A percentile compares a stretch with the other conserved stretches of the same genome.
These are phyloP conservation scores for Rissa tridactyla DNA, from an alignment of 2,113 vertebrate species.

Conservation along the genomic window DNA sequence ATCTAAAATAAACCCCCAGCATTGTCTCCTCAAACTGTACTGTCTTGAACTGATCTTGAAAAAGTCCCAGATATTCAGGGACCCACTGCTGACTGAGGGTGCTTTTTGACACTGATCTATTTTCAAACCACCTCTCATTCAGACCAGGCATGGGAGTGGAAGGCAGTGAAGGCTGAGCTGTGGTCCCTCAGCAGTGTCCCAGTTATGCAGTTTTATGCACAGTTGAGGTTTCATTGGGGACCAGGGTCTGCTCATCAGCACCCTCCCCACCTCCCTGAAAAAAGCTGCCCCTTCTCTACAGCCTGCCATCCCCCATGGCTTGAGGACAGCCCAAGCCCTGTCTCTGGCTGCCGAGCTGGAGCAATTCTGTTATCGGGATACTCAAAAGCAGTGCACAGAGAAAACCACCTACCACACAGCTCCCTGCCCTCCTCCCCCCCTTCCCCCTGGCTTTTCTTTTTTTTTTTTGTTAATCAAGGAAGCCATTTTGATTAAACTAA, in stretches of 20 bases:
- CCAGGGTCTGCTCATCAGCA: background rate
- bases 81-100: background rate
- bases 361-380: background rate
- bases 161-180: background rate
- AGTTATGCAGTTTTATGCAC: accelerated
- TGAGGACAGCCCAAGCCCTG: background rate
- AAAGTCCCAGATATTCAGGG: background rate
- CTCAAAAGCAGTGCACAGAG: background rate
- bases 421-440: background rate
- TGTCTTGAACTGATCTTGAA: background rate
- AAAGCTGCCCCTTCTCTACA: background rate
- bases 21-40: background rate
- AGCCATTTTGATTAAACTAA: background rate
- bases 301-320: background rate
- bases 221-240: background rate
- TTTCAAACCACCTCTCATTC: background rate
- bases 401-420: background rate
- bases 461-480: background rate
- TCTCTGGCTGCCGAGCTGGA: background rate
- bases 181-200: background rate
- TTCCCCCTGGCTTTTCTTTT: too few species aligned
- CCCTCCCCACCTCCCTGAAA: background rate
- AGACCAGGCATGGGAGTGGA: background rate
- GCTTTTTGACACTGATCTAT: background rate
- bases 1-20: background rate